Percentiles rank a stretch among this genome's conserved stretches.
Conservation (phyloP, 2,113 vertebrate genomes). For the Oreotragus oreotragus region DNA sequence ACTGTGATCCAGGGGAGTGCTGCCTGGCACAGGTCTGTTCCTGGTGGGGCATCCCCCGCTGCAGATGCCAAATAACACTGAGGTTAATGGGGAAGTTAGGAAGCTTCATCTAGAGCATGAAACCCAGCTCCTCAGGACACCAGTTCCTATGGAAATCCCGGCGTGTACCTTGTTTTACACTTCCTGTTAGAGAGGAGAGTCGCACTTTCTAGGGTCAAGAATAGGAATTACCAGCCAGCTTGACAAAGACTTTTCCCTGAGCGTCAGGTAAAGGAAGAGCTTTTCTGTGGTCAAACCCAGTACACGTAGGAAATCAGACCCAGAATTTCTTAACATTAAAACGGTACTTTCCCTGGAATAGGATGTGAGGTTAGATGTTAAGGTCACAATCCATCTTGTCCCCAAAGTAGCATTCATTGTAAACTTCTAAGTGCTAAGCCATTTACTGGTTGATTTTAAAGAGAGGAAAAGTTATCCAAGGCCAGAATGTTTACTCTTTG, state of each 20-base stretch:
- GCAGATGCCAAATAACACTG: neutral
- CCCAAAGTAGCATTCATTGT: neutral
- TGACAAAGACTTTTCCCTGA: slow-evolving; percentile 68
- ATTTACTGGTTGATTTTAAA: slow-evolving; percentile 3
- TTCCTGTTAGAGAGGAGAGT: slow-evolving; percentile 53
- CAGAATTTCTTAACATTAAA: slow-evolving; percentile 61
- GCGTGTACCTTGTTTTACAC: slow-evolving; percentile 52
- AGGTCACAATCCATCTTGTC: neutral
- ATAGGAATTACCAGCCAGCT: slow-evolving; percentile 46
- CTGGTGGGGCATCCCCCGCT: neutral
- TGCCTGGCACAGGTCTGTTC: neutral
- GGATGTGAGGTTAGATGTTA: neutral
- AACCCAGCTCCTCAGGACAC: slow-evolving; percentile 55
- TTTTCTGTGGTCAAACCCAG: slow-evolving; percentile 49
- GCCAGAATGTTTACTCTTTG: neutral
- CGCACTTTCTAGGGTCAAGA: slow-evolving; percentile 63
- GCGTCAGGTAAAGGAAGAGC: neutral
- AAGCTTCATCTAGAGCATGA: slow-evolving; percentile 39
- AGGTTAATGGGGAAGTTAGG: neutral
- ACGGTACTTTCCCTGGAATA: slow-evolving; percentile 17
- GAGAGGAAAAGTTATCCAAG: neutral
- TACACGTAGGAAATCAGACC: slow-evolving; percentile 10
- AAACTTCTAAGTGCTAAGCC: neutral
- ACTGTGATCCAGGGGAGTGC: neutral
- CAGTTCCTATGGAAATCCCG: slow-evolving; percentile 51